Evolutionary conservation across 2,797 vertebrate species (phyloP), one percentile per base, ranked within the genome.

Genomic region (Aselliscus stoliczkanus): DNA sequence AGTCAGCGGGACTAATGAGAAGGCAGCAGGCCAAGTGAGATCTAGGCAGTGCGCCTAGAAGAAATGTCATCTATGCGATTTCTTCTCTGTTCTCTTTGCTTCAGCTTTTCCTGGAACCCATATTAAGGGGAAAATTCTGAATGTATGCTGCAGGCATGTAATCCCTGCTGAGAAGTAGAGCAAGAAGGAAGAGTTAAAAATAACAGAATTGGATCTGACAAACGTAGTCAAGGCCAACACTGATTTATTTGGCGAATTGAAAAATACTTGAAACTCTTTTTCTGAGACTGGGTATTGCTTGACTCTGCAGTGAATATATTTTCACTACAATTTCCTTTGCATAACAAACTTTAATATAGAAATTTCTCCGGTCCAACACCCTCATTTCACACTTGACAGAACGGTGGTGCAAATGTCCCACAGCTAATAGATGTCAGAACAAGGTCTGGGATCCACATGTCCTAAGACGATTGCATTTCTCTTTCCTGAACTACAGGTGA

Each of bases 21-120:
- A 50, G 79, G 79, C 94, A 91, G 27, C 2, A 7, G 34, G 92
- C 89, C 89, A 91, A 95, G 75, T 23, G 80, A 21, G 73, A 65
- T 56, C 31, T 23, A 62, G 91, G 87, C 92, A 84, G 47, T 18
- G 80, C 31, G 93, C 97, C 94, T 76, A 31, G 62, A 73, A 95
- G 52, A 92, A 93, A 87, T 67, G 75, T 81, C 75, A 86, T 76
- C 83, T 87, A 7, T 17, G 75, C 20, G 31, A 8, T 31, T 83
- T 81, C 94, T 76, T 76, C 77, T 67, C 82, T 84, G 39, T 69
- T 31, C 80, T 70, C 25, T 75, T 50, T 81, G n/a, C 47, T 91
- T 79, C 64, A 52, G 56, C 75, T 90, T 83, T 75, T 82, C 31
- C 73, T 80, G 62, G 50, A 96, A 86, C 70, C 64, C 86, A 20